These are phyloP conservation scores for Thalassarche chlororhynchos DNA, from an alignment of 2,113 vertebrate species.

Conservation along the genomic window DNA sequence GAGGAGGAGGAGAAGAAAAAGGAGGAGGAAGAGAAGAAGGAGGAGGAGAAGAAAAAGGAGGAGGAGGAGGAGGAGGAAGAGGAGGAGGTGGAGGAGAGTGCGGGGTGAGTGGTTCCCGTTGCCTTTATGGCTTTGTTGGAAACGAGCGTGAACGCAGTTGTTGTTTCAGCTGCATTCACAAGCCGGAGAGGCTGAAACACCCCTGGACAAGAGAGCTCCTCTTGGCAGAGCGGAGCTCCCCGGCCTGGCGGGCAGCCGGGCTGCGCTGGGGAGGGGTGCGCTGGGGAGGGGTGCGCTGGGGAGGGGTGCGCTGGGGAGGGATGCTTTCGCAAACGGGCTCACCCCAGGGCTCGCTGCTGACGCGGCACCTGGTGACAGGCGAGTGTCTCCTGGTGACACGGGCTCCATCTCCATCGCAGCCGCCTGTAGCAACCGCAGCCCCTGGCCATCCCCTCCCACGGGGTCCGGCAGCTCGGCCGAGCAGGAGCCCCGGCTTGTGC, in stretches of 20 bases:
- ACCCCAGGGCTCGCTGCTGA: conserved; percentile 38
- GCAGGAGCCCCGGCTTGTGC: neutral
- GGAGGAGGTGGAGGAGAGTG: neutral
- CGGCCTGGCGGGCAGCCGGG: neutral
- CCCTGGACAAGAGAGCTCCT: accelerated
- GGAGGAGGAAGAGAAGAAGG: neutral
- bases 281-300: neutral
- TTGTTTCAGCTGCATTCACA: neutral
- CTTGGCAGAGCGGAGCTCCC: neutral
- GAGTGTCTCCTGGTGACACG: conserved; percentile 65
- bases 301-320: neutral
- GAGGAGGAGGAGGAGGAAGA: neutral
- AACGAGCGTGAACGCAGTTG: accelerated
- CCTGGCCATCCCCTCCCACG: neutral
- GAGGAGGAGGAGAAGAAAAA: neutral
- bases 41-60: neutral
- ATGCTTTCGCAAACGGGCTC: neutral
- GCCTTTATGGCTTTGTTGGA: neutral
- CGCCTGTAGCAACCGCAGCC: conserved; percentile 66
- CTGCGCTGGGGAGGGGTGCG: no score
- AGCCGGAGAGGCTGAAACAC: neutral
- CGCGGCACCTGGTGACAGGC: neutral
- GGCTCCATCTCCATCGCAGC: conserved; percentile 41
- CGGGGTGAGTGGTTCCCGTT: conserved; percentile 65
- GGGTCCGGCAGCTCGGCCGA: accelerated